Percentiles rank a stretch among this genome's conserved stretches.
Evolutionary conservation across 2,888 invertebrate genomes (phyloP).

Genomic region (Smittia aterrima): DNA sequence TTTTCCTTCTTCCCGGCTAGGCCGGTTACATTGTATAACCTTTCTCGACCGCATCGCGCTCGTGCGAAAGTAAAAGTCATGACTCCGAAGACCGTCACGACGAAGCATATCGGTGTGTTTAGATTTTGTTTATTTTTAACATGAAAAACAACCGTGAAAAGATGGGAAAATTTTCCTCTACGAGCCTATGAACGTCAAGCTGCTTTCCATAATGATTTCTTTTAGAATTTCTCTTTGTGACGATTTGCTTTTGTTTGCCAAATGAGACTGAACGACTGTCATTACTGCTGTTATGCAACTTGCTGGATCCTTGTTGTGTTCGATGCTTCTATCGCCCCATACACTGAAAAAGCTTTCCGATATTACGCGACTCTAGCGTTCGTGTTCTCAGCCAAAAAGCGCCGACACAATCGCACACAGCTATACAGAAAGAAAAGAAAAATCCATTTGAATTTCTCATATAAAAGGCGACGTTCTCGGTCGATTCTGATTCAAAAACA

Average conservation of each 20-base stretch:
- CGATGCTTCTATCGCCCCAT: not conserved
- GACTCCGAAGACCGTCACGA: not conserved
- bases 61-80: conserved; percentile 8
- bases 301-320: not conserved
- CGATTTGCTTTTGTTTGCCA: too few species aligned
- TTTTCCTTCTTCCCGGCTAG: not conserved
- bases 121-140: conserved; percentile 22
- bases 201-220: too few species aligned
- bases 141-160: conserved; percentile 6
- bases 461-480: conserved; percentile 40
- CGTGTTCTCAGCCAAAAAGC: conserved; percentile 3
- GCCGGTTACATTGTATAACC: not conserved
- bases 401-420: not conserved
- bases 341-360: not conserved
- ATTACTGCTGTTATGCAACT: not conserved
- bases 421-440: not conserved
- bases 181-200: too few species aligned
- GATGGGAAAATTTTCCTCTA: not conserved
- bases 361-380: not conserved
- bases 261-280: not conserved
- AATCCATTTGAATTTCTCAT: conserved; percentile 37
- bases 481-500: conserved; percentile 41
- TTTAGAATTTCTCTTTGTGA: too few species aligned
- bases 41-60: not conserved
- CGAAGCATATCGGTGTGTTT: not conserved